Evolutionary conservation across 2,113 vertebrate species (phyloP), one percentile per base, ranked within the genome.

Genomic region (Lagopus muta): DNA sequence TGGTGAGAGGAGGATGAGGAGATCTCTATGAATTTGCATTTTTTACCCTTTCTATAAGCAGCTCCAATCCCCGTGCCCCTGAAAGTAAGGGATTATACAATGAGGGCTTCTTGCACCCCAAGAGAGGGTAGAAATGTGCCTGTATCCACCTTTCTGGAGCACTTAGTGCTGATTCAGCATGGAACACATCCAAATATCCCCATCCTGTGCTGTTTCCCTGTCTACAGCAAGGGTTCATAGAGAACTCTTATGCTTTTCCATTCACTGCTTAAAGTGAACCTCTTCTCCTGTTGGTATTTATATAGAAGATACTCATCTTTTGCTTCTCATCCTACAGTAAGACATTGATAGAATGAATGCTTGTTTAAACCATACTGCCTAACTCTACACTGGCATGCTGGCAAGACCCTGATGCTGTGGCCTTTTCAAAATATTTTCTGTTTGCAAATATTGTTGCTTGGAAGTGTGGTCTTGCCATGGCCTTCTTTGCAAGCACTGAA

Each of bases 351-450:
- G 60, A 50, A 55, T 58, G 42, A 25, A 50, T 50, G 28, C 47
- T 69, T 7, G 65, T 30, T 30, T 48, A 57, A 66, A 40, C 60
- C 55, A 16, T 0, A 0, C 32, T 45, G 57, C 43, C 73, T 58
- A 2, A 0, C n/a, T 47, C 60, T 40, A 0, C 7, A 0, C 13
- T 45, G 64, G 27, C 73, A 17, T 15, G 50, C 40, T 64, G 62
- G 27, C 4, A 16, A 40, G 71, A 75, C 27, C 17, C 27, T 1
- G 4, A 18, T 73, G 48, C 71, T 55, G 38, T 36, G 54, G 50
- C 20, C 4, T 1, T 20, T 13, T 18, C 38, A 50, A 74, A 57
- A 77, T 64, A 42, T 7, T 11, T 25, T 34, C 13, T 60, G 58
- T 71, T 57, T 43, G 67, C 14, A 48, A 60, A 5, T 89, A 45